phyloP scores from a whole-genome alignment of 2,797 vertebrate species.

The Sebastiscus albofasciatus region DNA sequence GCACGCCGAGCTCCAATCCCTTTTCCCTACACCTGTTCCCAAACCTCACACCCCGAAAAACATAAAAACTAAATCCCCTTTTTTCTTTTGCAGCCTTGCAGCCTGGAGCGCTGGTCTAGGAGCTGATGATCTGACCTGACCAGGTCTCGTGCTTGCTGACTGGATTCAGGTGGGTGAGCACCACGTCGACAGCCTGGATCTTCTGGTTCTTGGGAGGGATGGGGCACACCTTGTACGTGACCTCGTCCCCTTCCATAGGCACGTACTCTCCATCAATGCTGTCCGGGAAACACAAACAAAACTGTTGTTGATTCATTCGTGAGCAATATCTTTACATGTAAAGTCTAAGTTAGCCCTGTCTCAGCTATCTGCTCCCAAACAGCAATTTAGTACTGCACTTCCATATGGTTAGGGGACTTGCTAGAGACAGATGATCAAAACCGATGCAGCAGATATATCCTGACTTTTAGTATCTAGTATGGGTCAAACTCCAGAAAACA shows the following conservation, averaged over 20 bases:
- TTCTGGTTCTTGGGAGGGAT: slow-evolving; percentile 99
- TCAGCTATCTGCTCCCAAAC: neutral
- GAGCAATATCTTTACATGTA: neutral
- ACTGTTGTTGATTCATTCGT: neutral
- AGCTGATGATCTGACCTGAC: slow-evolving; percentile 96
- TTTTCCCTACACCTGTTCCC: slow-evolving; percentile 4
- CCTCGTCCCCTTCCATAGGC: slow-evolving; percentile 95
- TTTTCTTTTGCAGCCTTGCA: neutral
- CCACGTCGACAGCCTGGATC: slow-evolving; percentile 96
- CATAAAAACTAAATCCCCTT: slow-evolving; percentile 29
- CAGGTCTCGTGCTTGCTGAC: slow-evolving; percentile 97
- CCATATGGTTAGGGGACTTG: neutral
- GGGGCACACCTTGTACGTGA: slow-evolving; percentile 97
- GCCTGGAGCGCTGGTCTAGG: slow-evolving; percentile 77
- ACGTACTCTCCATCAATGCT: slow-evolving; percentile 99
- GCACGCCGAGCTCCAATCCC: neutral
- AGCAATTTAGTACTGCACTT: too few species aligned
- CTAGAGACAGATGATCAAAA: neutral
- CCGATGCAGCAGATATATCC: neutral
- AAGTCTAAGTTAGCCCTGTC: neutral
- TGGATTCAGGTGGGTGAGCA: slow-evolving; percentile 93
- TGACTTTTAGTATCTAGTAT: neutral
- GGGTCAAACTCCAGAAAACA: neutral
- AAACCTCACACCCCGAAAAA: slow-evolving; percentile 14
- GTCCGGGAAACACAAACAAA: slow-evolving; percentile 22